Percentiles rank a stretch among this genome's conserved stretches.
These are phyloP conservation scores for Gopherus flavomarginatus DNA, from an alignment of 2,113 vertebrate species.

Conservation along the genomic window DNA sequence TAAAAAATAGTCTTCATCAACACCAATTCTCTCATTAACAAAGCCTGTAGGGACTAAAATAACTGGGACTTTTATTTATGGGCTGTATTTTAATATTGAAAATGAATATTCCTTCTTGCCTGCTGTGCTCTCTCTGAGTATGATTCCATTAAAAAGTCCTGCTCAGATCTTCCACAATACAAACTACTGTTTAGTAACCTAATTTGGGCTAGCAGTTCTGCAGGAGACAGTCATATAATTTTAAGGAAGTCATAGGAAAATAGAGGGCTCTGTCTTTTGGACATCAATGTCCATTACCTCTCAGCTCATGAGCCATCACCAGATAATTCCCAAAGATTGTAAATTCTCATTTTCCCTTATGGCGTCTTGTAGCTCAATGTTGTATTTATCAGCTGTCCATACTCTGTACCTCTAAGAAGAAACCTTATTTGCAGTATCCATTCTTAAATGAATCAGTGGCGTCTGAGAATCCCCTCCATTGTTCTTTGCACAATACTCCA, in stretches of 20 bases:
- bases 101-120: slow-evolving; percentile 22
- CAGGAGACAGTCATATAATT: neutral
- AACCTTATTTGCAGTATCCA: neutral
- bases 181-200: neutral
- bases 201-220: slow-evolving; percentile 1
- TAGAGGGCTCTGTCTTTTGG: fast-evolving
- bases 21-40: slow-evolving; percentile 50
- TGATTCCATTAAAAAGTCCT: slow-evolving; percentile 41
- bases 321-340: slow-evolving; percentile 3
- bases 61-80: slow-evolving; percentile 69
- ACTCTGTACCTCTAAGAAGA: neutral
- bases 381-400: neutral
- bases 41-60: slow-evolving; percentile 57
- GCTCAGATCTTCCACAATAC: neutral
- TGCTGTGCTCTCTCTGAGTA: slow-evolving; percentile 23
- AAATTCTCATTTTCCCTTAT: neutral
- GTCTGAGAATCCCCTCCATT: neutral
- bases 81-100: slow-evolving; percentile 51
- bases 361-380: neutral
- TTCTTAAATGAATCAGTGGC: neutral
- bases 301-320: neutral
- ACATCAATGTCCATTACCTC: fast-evolving
- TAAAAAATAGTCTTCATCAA: slow-evolving; percentile 37
- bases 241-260: neutral
- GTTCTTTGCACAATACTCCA: neutral